Evolutionary conservation across 1,140 invertebrate genomes (phyloP).

Genomic region (Paraescarpia echinospica): DNA sequence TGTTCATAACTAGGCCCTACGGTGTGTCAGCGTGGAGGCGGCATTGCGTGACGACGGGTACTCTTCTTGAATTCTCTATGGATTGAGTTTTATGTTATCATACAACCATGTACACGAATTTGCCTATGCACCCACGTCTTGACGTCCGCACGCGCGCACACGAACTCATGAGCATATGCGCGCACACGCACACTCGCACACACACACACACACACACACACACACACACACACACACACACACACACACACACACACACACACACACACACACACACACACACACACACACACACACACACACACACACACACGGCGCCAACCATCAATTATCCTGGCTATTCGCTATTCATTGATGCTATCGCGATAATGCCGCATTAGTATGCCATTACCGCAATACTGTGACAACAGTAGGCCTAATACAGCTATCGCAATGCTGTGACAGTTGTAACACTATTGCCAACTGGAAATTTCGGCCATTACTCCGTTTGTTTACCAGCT

Average conservation of each 20-base stretch:
- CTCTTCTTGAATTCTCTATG: too few relatives aligned
- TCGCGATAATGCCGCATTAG: too few relatives aligned
- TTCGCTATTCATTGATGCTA: too few relatives aligned
- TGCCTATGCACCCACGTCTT: not conserved
- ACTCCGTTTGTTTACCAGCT: too few relatives aligned
- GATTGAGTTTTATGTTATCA: not conserved
- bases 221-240: slow-evolving; percentile 11
- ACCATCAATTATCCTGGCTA: not conserved
- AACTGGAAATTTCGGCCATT: too few relatives aligned
- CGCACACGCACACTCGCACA: slow-evolving; percentile 22
- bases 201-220: slow-evolving; percentile 22
- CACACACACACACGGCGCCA: not conserved
- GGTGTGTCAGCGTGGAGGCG: too few relatives aligned
- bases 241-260: slow-evolving; percentile 23
- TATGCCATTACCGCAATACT: too few relatives aligned
- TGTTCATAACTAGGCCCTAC: too few relatives aligned
- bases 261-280: slow-evolving; percentile 21
- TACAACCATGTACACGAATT: not conserved
- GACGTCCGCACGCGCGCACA: not conserved
- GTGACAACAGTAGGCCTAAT: too few relatives aligned
- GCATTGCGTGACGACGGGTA: too few relatives aligned
- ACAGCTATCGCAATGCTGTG: too few relatives aligned
- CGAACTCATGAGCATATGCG: slow-evolving; percentile 2
- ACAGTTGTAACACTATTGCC: too few relatives aligned
- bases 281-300: slow-evolving; percentile 22